These are phyloP conservation scores for Sphaerodactylus townsendi DNA, from an alignment of 2,113 vertebrate species.

Conservation along the genomic window DNA sequence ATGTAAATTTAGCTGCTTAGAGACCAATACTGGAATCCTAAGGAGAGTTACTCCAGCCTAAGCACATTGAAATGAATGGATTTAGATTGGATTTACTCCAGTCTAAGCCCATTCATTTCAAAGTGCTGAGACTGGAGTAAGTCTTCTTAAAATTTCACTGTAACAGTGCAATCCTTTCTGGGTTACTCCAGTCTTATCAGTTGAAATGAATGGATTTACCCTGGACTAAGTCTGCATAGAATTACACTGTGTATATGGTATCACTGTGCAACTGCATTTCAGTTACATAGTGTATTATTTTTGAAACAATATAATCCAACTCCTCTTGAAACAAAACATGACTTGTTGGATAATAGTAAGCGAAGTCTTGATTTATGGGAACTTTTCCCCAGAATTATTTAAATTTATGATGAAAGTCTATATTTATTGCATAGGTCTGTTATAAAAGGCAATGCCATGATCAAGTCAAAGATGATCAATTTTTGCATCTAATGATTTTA, in stretches of 20 bases:
- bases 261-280: neutral
- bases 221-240: no score
- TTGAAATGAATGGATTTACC: no score
- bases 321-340: conserved; percentile 11
- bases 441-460: conserved; percentile 37
- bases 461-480: neutral
- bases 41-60: no score
- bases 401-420: conserved; percentile 17
- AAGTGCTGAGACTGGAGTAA: no score
- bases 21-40: neutral
- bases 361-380: neutral
- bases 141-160: no score
- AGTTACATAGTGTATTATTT: neutral
- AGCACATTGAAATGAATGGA: no score
- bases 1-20: neutral
- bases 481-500: neutral
- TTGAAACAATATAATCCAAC: neutral
- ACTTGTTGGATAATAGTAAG: conserved; percentile 4
- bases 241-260: neutral
- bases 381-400: conserved; percentile 22
- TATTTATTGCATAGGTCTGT: conserved; percentile 56
- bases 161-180: no score
- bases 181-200: no score
- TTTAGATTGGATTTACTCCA: no score
- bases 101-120: no score